Evolutionary conservation across 2,113 vertebrate genomes (phyloP), one percentile per base, ranked within the genome.

Genomic region (Gymnocephalus cernua): DNA sequence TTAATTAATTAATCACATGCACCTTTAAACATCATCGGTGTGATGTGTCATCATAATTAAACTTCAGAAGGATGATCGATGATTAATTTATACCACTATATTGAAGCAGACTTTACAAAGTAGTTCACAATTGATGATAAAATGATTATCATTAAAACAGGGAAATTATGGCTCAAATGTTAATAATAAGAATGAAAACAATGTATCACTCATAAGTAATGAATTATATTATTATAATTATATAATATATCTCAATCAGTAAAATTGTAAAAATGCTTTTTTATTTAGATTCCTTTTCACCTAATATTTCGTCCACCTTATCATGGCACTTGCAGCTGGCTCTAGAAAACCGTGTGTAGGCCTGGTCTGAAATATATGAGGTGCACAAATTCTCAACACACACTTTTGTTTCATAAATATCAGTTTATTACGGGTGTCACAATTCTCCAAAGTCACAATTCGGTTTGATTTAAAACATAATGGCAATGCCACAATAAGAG

Each of bases 1-100:
- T 15, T 38, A 25, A 58, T 15, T 38, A 25, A 58, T 25, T 50
- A 19, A 62, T 63, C 19, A 45, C 41, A 38, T n/a, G 41, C 27
- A 58, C 44, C 32, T 79, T 16, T 61, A 47, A 21, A 35, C 38
- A 25, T 12, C 50, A 16, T 11, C 8, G 0, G 51, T 1, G 3
- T n/a, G n/a, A 50, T 35, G 32, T 67, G 54, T 59, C 23, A 29
- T 66, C 8, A 18, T n/a, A 76, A 21, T 54, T 64, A 59, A 51
- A 70, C 13, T 4, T n/a, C 12, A 67, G n/a, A 23, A 50, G 10
- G 19, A 35, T 9, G 14, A n/a, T 32, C 41, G 4, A 4, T 54
- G 13, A 47, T 23, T 64, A 0, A 41, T 45, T 48, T 6, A 58
- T 3, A n/a, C 11, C 3, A 1, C 29, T 74, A 4, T 11, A 23